Evolutionary conservation across 2,888 invertebrate species (phyloP), one percentile per base, ranked within the genome.

Genomic region (Aleiodes leptofemur): DNA sequence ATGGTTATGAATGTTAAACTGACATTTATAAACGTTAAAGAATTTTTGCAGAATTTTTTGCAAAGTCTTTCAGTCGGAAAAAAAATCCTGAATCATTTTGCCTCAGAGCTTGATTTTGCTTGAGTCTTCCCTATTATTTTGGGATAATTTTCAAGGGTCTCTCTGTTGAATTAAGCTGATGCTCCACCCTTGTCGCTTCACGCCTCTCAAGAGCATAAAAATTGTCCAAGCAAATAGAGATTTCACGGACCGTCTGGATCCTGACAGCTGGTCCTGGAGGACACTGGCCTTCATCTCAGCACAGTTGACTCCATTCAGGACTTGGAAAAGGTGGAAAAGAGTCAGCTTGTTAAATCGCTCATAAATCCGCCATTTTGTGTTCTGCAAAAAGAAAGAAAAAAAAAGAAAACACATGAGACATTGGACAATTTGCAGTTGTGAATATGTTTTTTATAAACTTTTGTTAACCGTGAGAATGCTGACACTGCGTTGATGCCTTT

Each of bases 191-290:
- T 82, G 82, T 81, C 80, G 81, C 83, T 86, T 85, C 85, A 84
- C 86, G 86, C 84, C 83, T 82, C 80, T 83, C 82, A 81, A 83
- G 83, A 80, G 43, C 11, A 82, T 82, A 76, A 79, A 83, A 86
- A 86, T 87, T 87, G 86, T 83, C 82, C 85, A 82, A 82, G 80
- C 81, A 86, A 87, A 88, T 86, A 84, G 82, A 81, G 84, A 86
- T 76, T 83, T 80, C 23, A 56, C 56, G 70, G 48, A 59, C 48
- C 51, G 57, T 50, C 59, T 59, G 13, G 69, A 14, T 50, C n/a
- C 56, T 57, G 48, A 51, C 31, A 57, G 34, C 34, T 59, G 57
- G 34, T 16, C 38, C 38, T 38, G 38, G 38, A 38, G 38, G 38
- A 38, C 8, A 38, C 38, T 38, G 11, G 43, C 43, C 43, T 43